A percentile compares a stretch with the other conserved stretches of the same genome.
These are phyloP conservation scores for Paraescarpia echinospica DNA, from an alignment of 1,140 invertebrate species.

Conservation along the genomic window DNA sequence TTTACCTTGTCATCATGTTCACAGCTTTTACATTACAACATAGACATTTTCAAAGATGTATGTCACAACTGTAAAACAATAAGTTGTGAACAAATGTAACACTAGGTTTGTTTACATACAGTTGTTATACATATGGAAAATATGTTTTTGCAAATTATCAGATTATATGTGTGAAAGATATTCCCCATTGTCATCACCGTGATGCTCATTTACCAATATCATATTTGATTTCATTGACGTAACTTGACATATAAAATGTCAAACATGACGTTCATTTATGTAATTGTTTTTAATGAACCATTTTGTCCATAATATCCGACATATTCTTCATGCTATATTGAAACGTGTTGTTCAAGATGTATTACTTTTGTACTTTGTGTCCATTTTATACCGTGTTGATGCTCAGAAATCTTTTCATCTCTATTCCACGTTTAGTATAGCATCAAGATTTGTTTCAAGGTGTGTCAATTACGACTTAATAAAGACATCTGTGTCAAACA, in stretches of 20 bases:
- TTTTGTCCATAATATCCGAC: not conserved
- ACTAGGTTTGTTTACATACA: not conserved
- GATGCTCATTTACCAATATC: not conserved
- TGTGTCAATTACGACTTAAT: no score
- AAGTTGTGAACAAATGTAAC: not conserved
- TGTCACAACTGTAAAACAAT: not conserved
- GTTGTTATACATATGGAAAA: not conserved
- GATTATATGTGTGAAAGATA: not conserved
- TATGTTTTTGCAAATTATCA: not conserved
- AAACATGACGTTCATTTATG: not conserved
- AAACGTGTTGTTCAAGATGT: not conserved
- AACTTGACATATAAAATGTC: not conserved
- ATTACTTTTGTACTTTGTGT: not conserved
- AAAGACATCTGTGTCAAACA: not conserved
- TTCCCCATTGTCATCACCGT: not conserved
- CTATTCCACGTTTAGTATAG: no score
- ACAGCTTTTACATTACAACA: not conserved
- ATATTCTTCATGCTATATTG: not conserved
- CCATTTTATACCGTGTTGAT: no score
- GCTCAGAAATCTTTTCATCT: no score
- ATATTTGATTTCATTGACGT: not conserved
- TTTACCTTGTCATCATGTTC: not conserved
- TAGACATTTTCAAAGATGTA: not conserved
- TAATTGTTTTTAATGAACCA: not conserved
- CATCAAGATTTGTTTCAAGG: no score